Base-by-base conservation (phyloP, 2,888 invertebrate species). In the Acanthosepion esculentum region DNA sequence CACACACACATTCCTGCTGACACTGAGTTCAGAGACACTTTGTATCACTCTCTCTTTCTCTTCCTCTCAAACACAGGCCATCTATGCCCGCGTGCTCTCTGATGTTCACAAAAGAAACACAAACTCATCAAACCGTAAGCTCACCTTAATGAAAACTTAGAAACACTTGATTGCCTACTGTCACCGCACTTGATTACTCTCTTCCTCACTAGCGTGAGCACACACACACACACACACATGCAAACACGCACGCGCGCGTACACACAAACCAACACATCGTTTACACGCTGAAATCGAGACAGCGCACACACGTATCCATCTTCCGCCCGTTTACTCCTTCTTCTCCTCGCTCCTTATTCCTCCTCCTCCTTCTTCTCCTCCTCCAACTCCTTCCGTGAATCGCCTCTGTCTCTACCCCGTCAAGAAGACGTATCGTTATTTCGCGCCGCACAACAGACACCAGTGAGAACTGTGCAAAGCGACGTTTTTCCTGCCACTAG, bases 401-500 rank as follows among this genome's bases (percentile, higher is more conserved):
- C 41, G 23, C 92, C 48, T 48, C 48, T 48, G 26, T 92, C 92
- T 29, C 50, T 92, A 48, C 92, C 48, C 92, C 23, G 92, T 92
- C 92, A 48, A 48, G 50, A 50, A 92, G 48, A 92, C 92, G 41
- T 92, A 92, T 48, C 92, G 50, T 50, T 50, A 92, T 92, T 92
- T 29, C 48, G 92, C 48, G 50, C 50, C 48, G 50, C 48, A 29
- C 92, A 48, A 29, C 92, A 48, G 26, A 48, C 48, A 48, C 48
- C 48, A n/a, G 48, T 50, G 53, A 33, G 18, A 48, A 93, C 92
- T n/a, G 50, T 93, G 48, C 18, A 93, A 50, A 50, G n/a, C 48
- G n/a, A n/a, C 53, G 29, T n/a, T 50, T 93, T 93, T 93, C 92
- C 29, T n/a, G 50, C n/a, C n/a, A 53, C 53, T 29, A 50, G 48